phyloP scores from a whole-genome alignment of 2,888 invertebrate genomes.

The Drosophila diplacantha region DNA sequence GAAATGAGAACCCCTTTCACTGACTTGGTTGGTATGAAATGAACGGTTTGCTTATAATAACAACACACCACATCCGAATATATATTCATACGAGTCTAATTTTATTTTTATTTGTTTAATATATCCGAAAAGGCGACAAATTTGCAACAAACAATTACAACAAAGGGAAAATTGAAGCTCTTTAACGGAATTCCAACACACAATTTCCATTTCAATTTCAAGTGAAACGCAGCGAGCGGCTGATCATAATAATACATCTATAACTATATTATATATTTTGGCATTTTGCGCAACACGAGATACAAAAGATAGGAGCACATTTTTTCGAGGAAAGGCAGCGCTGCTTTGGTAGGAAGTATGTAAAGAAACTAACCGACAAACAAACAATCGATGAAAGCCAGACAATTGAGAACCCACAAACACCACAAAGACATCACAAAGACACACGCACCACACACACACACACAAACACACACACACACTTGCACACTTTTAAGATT shows the following conservation, averaged over 20 bases:
- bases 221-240: slow-evolving; percentile 20
- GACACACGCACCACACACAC: slow-evolving; percentile 8
- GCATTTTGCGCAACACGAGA: slow-evolving; percentile 15
- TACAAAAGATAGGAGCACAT: slow-evolving; percentile 10
- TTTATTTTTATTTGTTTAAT: slow-evolving; percentile 1
- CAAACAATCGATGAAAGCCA: slow-evolving; percentile 22
- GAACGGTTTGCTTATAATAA: slow-evolving; percentile 71
- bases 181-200: slow-evolving; percentile 10
- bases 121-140: slow-evolving; percentile 24
- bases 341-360: slow-evolving; percentile 69
- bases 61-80: slow-evolving; percentile 49
- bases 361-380: slow-evolving; percentile 34
- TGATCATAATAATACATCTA: slow-evolving; percentile 15
- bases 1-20: slow-evolving; percentile 44
- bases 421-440: slow-evolving; percentile 10
- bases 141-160: slow-evolving; percentile 50
- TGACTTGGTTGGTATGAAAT: slow-evolving; percentile 69
- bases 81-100: slow-evolving; percentile 9
- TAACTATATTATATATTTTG: slow-evolving; percentile 7
- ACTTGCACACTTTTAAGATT: slow-evolving; percentile 12
- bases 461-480: slow-evolving; percentile 11
- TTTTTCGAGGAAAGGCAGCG: slow-evolving; percentile 50
- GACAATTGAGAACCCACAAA: slow-evolving; percentile 18
- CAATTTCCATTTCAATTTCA: slow-evolving; percentile 18
- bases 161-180: slow-evolving; percentile 37